A percentile compares a stretch with the other conserved stretches of the same genome.
Evolutionary conservation across 1,140 invertebrate genomes (phyloP).

Genomic region (Trichonephila clavipes): DNA sequence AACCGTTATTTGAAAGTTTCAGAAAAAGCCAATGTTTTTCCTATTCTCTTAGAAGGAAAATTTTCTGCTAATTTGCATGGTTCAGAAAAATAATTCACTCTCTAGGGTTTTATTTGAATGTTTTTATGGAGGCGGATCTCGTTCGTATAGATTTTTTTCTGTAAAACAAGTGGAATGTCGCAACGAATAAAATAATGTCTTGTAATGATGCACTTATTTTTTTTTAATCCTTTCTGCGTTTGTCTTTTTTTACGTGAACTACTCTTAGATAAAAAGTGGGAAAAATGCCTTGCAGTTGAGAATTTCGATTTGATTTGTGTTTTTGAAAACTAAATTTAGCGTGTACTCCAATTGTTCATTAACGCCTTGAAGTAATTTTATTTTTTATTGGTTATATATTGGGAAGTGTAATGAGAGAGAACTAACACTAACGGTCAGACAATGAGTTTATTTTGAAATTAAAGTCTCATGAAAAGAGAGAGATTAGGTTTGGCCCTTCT

Average conservation of each 20-base stretch:
- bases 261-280: neutral
- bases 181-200: neutral
- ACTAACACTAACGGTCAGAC: too few relatives aligned
- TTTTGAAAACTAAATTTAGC: neutral
- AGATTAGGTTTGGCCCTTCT: too few relatives aligned
- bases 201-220: neutral
- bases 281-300: neutral
- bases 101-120: neutral
- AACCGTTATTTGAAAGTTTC: neutral
- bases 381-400: too few relatives aligned
- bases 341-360: neutral
- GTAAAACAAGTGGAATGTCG: neutral
- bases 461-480: too few relatives aligned
- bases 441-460: too few relatives aligned
- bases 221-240: neutral
- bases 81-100: neutral
- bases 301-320: neutral
- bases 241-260: neutral
- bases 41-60: neutral
- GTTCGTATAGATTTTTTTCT: neutral
- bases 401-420: too few relatives aligned
- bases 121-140: too few relatives aligned
- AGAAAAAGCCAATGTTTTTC: neutral
- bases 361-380: too few relatives aligned
- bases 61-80: slow-evolving; percentile 51